Evolutionary conservation across 2,888 invertebrate genomes (phyloP).

Genomic region (Hydriomena furcata): DNA sequence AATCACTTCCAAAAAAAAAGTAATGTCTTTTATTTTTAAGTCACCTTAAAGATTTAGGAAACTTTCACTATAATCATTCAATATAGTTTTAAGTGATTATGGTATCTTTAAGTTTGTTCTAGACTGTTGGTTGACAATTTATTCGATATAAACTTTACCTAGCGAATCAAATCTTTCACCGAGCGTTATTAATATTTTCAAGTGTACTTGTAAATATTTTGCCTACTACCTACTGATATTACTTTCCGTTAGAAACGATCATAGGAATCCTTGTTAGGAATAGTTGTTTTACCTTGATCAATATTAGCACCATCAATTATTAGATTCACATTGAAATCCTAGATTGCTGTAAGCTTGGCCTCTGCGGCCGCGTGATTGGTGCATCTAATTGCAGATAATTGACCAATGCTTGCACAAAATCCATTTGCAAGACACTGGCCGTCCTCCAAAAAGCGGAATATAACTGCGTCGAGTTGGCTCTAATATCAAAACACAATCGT

Average conservation of each 20-base stretch:
- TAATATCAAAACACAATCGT: slow-evolving; percentile 33
- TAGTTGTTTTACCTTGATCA: slow-evolving; percentile 4
- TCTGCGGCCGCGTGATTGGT: slow-evolving; percentile 5
- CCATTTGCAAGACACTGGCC: slow-evolving; percentile 22
- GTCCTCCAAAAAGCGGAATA: slow-evolving; percentile 22
- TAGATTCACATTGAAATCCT: slow-evolving; percentile 1
- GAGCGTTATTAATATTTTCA: too few relatives aligned
- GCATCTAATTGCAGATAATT: slow-evolving; percentile 12
- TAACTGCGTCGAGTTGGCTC: slow-evolving; percentile 5
- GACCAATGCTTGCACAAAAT: slow-evolving; percentile 5
- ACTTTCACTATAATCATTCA: too few relatives aligned
- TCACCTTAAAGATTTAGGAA: too few relatives aligned
- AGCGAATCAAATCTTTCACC: too few relatives aligned
- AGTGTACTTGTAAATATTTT: too few relatives aligned
- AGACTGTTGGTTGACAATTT: too few relatives aligned
- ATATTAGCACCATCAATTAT: slow-evolving; percentile 1
- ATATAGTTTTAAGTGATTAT: too few relatives aligned
- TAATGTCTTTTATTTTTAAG: too few relatives aligned
- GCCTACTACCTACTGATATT: too few relatives aligned
- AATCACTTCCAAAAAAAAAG: too few relatives aligned
- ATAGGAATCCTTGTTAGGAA: not conserved
- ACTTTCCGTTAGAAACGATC: not conserved
- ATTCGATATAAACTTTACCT: too few relatives aligned
- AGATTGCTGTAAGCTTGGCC: slow-evolving; percentile 5
- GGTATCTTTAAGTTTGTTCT: too few relatives aligned